Percentiles rank a stretch among this genome's conserved stretches.
These are phyloP conservation scores for Mythimna ferrago DNA, from an alignment of 2,888 invertebrate species.

Conservation along the genomic window DNA sequence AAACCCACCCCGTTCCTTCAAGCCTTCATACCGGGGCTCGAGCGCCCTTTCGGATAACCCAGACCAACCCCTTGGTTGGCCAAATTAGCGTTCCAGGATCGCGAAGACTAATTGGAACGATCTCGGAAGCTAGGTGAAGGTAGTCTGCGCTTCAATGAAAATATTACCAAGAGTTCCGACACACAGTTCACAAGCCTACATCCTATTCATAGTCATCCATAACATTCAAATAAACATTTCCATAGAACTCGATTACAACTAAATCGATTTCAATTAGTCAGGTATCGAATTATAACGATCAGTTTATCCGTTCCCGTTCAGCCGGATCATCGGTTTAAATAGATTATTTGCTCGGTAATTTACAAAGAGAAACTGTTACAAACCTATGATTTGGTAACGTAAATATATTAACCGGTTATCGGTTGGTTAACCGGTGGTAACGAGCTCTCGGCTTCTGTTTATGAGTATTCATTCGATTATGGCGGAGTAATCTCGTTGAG, in stretches of 20 bases:
- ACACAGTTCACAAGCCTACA: not conserved
- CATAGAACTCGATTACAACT: constrained; percentile 48
- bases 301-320: constrained; percentile 44
- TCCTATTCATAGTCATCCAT: not conserved
- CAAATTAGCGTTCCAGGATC: too few relatives aligned
- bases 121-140: too few relatives aligned
- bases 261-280: constrained; percentile 59
- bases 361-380: constrained; percentile 60
- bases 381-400: constrained; percentile 47
- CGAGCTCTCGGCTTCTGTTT: constrained; percentile 28
- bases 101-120: too few relatives aligned
- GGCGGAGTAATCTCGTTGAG: constrained; percentile 43
- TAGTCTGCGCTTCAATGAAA: not conserved
- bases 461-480: constrained; percentile 50
- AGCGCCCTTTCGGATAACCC: too few relatives aligned
- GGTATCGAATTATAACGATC: constrained; percentile 59
- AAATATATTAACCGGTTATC: constrained; percentile 39
- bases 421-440: constrained; percentile 37
- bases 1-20: too few relatives aligned
- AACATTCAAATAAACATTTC: constrained; percentile 37
- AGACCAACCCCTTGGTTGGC: too few relatives aligned
- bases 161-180: not conserved
- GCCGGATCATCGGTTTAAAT: constrained; percentile 54
- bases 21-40: too few relatives aligned
- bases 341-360: constrained; percentile 60